Evolutionary conservation across 2,797 vertebrate species (phyloP), one percentile per base, ranked within the genome.

Genomic region (Microchirus variegatus): DNA sequence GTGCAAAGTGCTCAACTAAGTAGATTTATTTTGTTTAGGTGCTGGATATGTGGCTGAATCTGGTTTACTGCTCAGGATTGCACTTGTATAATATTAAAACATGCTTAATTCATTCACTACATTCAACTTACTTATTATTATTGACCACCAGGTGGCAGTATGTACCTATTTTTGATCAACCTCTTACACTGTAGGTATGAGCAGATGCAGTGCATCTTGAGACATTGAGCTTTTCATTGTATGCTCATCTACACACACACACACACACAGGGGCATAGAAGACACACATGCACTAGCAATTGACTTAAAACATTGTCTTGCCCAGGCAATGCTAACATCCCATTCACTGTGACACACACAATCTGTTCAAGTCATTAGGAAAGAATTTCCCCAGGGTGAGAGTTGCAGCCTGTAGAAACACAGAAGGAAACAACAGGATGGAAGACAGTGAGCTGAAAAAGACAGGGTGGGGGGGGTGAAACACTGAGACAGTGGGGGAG

Each of bases 131-230:
- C 11, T 38, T 63, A 44, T 3, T 11, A 14, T 35, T 4, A 6
- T 6, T 37, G 36, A 59, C 56, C 90, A 86, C 78, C 70, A 89
- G 90, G 80, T 59, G 88, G 82, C 89, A 85, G 75, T 69, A 9
- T 86, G 37, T 0, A 10, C 53, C 51, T 43, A 43, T 16, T 50
- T 70, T 59, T 55, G 7, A 15, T 9, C 44, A 53, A 51, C 57
- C 49, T 10, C 38, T 41, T 42, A 31, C 36, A 36, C 54, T 60
- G 48, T 43, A 40, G 57, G 40, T 14, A 42, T 42, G 41, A 59
- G 61, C 66, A 71, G 59, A 76, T 57, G 16, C 49, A 60, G 57
- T 53, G 37, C 59, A 53, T 48, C 43, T 36, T 31, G 31, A 31
- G n/a, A 62, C 45, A 60, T 14, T 40, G 55, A 42, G 58, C 44